Evolutionary conservation across 2,113 vertebrate genomes (phyloP), one percentile per base, ranked within the genome.

Genomic region (Catharus bicknelli): DNA sequence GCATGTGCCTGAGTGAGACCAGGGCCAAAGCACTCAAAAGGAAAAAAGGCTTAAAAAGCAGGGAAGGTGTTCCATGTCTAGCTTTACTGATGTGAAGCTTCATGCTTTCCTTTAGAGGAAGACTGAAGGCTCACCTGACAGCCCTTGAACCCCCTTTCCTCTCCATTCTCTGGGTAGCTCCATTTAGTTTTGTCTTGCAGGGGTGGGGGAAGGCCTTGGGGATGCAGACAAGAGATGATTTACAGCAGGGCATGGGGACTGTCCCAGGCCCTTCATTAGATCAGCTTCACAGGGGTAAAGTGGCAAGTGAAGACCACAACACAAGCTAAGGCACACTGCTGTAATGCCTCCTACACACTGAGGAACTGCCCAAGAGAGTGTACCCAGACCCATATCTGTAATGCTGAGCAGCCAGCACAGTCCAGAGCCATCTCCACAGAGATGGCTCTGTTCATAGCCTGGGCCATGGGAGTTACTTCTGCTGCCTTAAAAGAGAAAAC

Each of bases 311-410:
- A 70, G 45, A 43, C 23, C n/a, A 10, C 54, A 32, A 5, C 19
- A 34, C 32, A 73, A 72, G 17, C 18, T 3, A 26, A 47, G 30
- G 62, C 62, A 40, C n/a, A 2, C 29, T 25, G 77, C 16, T 54
- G 23, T 12, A 42, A 36, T 16, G 59, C 51, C 23, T 50, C 27
- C 23, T 22, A 7, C 7, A 2, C 0, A 9, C 16, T 63, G 51
- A 47, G 0, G 0, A 40, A 13, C 47, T 45, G 29, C 47, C n/a
- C 23, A 30, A 5, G 27, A n/a, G 23, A n/a, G 47, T 0, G 7
- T 1, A 13, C 16, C 23, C 42, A 59, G 57, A 30, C 53, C 51
- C 8, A 29, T 9, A 2, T 10, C 32, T 64, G 38, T 3, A 34
- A 72, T 2, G 2, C 76, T 79, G 62, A 79, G 55, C 50, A 61